These are phyloP conservation scores for Hypanus sabinus DNA, from an alignment of 2,113 vertebrate genomes.

Conservation along the genomic window DNA sequence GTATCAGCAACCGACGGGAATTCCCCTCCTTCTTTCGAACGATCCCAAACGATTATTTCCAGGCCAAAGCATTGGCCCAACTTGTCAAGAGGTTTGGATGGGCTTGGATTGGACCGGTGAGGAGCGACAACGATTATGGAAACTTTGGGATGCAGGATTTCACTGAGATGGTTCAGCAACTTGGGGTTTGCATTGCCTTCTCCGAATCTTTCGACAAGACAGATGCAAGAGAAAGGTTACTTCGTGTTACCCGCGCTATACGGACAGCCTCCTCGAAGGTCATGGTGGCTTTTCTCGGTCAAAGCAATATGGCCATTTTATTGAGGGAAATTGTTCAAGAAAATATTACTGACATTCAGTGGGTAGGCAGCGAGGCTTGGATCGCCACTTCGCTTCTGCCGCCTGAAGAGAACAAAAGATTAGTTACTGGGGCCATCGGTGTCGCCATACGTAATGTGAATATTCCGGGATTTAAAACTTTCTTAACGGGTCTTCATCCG, in stretches of 20 bases:
- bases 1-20: neutral
- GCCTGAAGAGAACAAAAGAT: neutral
- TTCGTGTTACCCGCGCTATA: neutral
- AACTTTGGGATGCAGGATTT: constrained; percentile 19
- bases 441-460: neutral
- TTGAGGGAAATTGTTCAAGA: neutral
- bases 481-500: neutral
- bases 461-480: neutral
- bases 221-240: neutral
- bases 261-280: neutral
- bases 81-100: constrained; percentile 23
- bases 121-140: constrained; percentile 32
- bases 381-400: neutral
- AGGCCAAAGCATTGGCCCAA: constrained; percentile 12
- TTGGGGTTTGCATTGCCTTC: constrained; percentile 1
- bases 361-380: neutral
- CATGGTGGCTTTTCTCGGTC: neutral
- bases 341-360: neutral
- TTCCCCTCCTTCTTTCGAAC: constrained; percentile 24
- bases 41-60: constrained; percentile 17
- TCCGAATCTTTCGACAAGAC: neutral
- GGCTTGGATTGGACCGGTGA: constrained; percentile 5
- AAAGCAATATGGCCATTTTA: neutral
- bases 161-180: neutral
- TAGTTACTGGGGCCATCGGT: neutral